These are phyloP conservation scores for Euzophera pinguis DNA, from an alignment of 2,888 invertebrate species.

Conservation along the genomic window DNA sequence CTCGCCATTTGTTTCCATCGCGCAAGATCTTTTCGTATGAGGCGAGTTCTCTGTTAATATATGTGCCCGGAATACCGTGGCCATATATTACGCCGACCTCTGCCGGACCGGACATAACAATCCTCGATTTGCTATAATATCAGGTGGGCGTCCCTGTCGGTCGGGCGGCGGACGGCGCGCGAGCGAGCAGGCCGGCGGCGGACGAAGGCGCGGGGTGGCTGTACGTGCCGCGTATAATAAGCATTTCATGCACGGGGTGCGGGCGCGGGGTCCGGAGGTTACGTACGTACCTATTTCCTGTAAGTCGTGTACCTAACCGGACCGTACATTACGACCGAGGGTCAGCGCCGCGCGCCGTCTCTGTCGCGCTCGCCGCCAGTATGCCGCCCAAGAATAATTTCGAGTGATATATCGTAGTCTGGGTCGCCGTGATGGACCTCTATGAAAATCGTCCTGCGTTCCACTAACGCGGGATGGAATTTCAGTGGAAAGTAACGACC, in stretches of 20 bases:
- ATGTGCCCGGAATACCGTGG: constrained; percentile 80
- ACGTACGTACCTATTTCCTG: constrained; percentile 76
- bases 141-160: constrained; percentile 68
- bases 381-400: constrained; percentile 70
- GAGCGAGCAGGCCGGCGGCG: constrained; percentile 56
- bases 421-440: constrained; percentile 61
- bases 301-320: constrained; percentile 80
- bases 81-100: constrained; percentile 80
- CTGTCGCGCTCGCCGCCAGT: constrained; percentile 63
- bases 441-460: constrained; percentile 59
- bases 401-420: constrained; percentile 72
- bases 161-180: constrained; percentile 41
- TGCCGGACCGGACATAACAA: constrained; percentile 80
- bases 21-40: constrained; percentile 78
- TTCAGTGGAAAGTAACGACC: constrained; percentile 37
- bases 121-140: constrained; percentile 81
- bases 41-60: constrained; percentile 79
- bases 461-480: constrained; percentile 40
- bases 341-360: constrained; percentile 74
- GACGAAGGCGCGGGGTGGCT: constrained; percentile 65
- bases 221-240: constrained; percentile 81
- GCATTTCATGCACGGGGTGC: constrained; percentile 81
- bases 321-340: constrained; percentile 80
- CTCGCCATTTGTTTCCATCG: constrained; percentile 79
- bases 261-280: constrained; percentile 65